A percentile compares a stretch with the other conserved stretches of the same genome.
Evolutionary conservation across 1,140 invertebrate species (phyloP).

Genomic region (Drosophila tristis): DNA sequence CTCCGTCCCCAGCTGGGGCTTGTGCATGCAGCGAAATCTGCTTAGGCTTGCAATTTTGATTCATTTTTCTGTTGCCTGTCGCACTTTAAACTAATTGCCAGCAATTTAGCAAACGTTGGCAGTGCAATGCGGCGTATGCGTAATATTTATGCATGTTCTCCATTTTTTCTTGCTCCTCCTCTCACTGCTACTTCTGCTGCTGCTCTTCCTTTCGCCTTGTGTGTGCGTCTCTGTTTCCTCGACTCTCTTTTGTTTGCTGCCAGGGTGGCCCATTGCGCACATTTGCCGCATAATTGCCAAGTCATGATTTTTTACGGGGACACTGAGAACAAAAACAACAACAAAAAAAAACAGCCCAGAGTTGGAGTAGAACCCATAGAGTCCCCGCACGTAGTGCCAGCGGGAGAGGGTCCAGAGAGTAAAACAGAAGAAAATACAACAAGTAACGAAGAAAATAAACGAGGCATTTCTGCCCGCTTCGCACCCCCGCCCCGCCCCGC

Average conservation of each 20-base stretch:
- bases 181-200: background rate
- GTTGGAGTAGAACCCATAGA: background rate
- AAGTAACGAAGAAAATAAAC: constrained; percentile 60
- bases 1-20: background rate
- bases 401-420: background rate
- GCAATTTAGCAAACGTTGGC: constrained; percentile 78
- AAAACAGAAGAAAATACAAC: constrained; percentile 33
- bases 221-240: constrained; percentile 11
- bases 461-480: constrained; percentile 39
- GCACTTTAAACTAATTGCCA: constrained; percentile 79
- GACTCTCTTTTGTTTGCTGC: constrained; percentile 54
- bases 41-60: constrained; percentile 72
- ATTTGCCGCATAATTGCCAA: constrained; percentile 83
- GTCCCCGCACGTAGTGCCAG: no score
- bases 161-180: background rate
- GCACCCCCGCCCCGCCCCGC: background rate
- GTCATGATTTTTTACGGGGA: constrained; percentile 77
- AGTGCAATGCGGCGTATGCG: constrained; percentile 79
- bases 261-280: constrained; percentile 67
- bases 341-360: constrained; percentile 12
- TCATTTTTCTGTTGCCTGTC: constrained; percentile 32
- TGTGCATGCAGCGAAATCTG: constrained; percentile 36
- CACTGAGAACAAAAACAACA: constrained; percentile 18
- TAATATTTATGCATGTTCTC: constrained; percentile 68
- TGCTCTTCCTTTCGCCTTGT: background rate